Conservation (phyloP, 1,140 invertebrate genomes). For the Anastatus disparis region DNA sequence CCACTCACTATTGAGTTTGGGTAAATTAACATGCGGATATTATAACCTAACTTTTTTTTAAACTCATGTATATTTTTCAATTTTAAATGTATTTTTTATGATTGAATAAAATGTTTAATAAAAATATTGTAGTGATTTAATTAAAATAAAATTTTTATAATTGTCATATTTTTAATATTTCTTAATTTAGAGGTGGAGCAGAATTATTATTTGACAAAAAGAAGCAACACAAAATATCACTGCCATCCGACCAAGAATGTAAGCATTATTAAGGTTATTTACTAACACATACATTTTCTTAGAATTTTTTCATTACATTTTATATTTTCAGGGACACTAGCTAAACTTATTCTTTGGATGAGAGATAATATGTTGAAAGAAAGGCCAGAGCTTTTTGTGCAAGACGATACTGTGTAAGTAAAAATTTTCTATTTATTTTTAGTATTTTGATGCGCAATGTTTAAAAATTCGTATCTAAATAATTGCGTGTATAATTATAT, state of each 20-base stretch:
- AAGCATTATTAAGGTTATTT: constrained; percentile 45
- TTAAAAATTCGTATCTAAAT: no score
- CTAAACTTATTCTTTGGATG: constrained; percentile 81
- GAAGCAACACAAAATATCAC: constrained; percentile 76
- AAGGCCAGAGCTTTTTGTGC: constrained; percentile 88
- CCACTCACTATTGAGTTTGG: constrained; percentile 55
- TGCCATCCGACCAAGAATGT: constrained; percentile 70
- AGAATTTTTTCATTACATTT: constrained; percentile 22
- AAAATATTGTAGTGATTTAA: no score
- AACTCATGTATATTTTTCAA: neutral
- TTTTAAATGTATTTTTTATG: neutral
- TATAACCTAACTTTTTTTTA: constrained; percentile 32
- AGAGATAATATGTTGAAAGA: constrained; percentile 87
- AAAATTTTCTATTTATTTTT: no score
- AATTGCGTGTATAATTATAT: no score
- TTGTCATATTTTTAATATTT: neutral
- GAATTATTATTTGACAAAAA: constrained; percentile 87
- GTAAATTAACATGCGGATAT: constrained; percentile 44
- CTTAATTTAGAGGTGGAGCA: constrained; percentile 77
- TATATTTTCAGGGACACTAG: constrained; percentile 76
- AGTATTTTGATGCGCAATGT: no score
- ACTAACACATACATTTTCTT: constrained; percentile 4
- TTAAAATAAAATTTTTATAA: neutral
- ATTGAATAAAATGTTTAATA: no score
- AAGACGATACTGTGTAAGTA: constrained; percentile 82